Percentiles rank a stretch among this genome's conserved stretches.
phyloP scores from a whole-genome alignment of 2,888 invertebrate genomes.

The Notocelia uddmanniana region DNA sequence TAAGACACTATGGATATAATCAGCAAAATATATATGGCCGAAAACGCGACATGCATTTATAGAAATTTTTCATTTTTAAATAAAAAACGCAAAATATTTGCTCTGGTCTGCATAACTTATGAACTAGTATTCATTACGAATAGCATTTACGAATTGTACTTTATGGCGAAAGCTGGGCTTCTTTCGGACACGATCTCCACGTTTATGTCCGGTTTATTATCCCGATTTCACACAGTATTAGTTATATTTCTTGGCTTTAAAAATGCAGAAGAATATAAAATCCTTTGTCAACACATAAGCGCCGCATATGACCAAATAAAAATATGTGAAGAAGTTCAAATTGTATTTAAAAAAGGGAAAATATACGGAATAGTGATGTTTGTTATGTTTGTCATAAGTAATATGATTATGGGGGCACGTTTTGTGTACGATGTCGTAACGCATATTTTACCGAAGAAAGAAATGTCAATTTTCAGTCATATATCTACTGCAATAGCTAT shows the following conservation, averaged over 20 bases:
- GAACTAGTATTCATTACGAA: neutral
- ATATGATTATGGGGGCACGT: neutral
- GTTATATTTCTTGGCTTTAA: neutral
- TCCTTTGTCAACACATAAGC: neutral
- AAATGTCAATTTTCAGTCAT: too few relatives aligned
- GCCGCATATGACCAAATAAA: neutral
- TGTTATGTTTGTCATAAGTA: neutral
- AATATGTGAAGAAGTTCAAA: neutral
- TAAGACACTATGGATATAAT: neutral
- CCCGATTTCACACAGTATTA: neutral
- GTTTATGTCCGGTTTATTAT: neutral
- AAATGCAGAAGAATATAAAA: slow-evolving; percentile 1
- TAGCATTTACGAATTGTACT: neutral
- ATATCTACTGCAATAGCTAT: too few relatives aligned
- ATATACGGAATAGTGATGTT: neutral
- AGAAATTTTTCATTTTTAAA: slow-evolving; percentile 13
- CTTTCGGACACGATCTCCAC: too few relatives aligned
- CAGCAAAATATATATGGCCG: neutral
- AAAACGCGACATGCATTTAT: slow-evolving; percentile 7
- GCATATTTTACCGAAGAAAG: neutral
- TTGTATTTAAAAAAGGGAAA: neutral
- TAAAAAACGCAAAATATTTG: neutral
- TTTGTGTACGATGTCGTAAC: neutral
- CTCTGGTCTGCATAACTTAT: neutral
- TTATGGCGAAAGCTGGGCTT: too few relatives aligned